A percentile compares a stretch with the other conserved stretches of the same genome.
Evolutionary conservation across 1,140 invertebrate genomes (phyloP).

Genomic region (Apolygus lucorum): DNA sequence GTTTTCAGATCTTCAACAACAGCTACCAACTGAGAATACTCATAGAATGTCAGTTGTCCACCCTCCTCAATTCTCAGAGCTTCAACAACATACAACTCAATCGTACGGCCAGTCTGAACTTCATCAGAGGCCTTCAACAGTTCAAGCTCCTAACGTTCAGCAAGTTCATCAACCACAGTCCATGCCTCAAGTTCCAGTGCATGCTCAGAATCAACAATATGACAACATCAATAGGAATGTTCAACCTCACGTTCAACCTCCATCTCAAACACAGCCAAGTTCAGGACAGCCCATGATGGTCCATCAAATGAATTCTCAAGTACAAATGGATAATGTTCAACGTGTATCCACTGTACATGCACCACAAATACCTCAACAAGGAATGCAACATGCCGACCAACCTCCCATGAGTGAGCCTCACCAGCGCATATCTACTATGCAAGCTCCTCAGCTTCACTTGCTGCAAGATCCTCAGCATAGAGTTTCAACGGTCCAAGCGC

Average conservation of each 20-base stretch:
- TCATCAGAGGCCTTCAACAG: background rate
- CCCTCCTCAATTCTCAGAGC: constrained; percentile 20
- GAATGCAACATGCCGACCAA: background rate
- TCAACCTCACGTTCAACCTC: background rate
- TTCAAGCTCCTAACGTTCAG: background rate
- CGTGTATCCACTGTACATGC: background rate
- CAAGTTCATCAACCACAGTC: constrained; percentile 1
- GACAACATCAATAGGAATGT: background rate
- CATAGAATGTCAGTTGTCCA: constrained; percentile 25
- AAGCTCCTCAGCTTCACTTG: background rate
- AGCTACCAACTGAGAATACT: background rate
- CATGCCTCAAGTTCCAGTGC: background rate
- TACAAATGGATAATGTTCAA: background rate
- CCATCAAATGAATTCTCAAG: background rate
- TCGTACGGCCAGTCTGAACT: too few relatives aligned
- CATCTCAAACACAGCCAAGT: background rate
- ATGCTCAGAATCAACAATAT: constrained; percentile 1
- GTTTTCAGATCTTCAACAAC: constrained; percentile 23
- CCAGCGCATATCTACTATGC: constrained; percentile 7
- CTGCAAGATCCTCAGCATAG: background rate
- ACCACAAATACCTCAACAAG: background rate
- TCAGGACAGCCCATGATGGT: background rate
- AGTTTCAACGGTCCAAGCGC: background rate
- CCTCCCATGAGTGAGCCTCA: background rate
- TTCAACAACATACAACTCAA: background rate